Conservation (phyloP, 2,113 vertebrate species). For the Neotoma lepida region DNA sequence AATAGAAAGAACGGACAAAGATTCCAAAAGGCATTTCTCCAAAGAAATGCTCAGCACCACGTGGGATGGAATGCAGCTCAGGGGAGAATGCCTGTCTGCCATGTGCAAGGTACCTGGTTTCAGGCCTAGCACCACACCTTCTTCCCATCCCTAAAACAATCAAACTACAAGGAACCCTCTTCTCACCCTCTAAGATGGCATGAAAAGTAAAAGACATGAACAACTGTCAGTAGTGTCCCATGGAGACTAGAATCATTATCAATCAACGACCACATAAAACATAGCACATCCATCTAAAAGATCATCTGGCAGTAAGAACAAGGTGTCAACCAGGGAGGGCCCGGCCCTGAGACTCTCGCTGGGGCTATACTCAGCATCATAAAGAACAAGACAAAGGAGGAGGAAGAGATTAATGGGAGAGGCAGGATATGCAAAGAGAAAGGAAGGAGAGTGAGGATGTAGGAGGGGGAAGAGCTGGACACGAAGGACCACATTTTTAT, state of each 20-base stretch:
- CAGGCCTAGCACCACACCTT: background rate
- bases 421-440: background rate
- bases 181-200: background rate
- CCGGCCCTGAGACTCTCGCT: no score
- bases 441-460: background rate
- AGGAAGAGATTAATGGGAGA: background rate
- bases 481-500: background rate
- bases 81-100: background rate
- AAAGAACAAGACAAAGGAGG: background rate
- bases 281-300: background rate
- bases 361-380: background rate
- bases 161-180: background rate
- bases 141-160: background rate
- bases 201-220: background rate
- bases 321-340: background rate
- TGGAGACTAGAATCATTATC: background rate
- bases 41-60: background rate
- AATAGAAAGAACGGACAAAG: background rate
- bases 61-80: background rate
- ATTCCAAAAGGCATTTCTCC: constrained; percentile 7
- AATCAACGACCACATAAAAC: background rate
- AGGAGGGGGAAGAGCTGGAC: background rate
- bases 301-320: background rate
- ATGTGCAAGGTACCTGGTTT: background rate
- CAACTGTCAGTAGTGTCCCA: background rate